Base-by-base conservation (phyloP, 1,140 invertebrate genomes). In the Asbolus verrucosus region DNA sequence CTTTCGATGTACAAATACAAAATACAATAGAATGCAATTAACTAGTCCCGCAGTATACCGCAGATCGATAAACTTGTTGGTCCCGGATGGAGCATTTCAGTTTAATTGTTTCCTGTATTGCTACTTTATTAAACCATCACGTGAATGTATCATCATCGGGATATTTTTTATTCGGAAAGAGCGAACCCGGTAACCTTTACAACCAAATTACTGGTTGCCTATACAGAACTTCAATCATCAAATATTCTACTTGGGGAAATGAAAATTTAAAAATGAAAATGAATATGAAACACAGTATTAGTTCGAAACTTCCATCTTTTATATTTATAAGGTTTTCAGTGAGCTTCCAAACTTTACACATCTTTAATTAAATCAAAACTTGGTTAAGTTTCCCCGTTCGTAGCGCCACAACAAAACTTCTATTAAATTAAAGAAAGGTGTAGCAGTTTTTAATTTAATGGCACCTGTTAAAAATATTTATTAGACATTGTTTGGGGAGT, bases 291-390 rank as follows among this genome's bases (percentile, higher is more conserved):
- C 61, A 63, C 27, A 39, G 39, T 63, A 63, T 63, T 41, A 63
- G 61, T 63, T 63, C 27, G 33, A 63, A 63, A 63, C 61, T 63
- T 63, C 61, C 61, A 63, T 63, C 61, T 63, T 63, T 63, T 63
- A 63, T 63, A 63, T 63, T 63, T 63, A 63, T 63, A 39, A 62
- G 36, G 59, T 62, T 19, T 62, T 41, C 33, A 21, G 39, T 63
- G 33, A 38, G 33, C 61, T 63, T 63, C 33, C 19, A 63, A 63
- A 63, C 31, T 63, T 63, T 63, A 41, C 61, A 63, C 61, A 39
- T 63, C 61, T 63, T 63, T 63, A 63, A 63, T 63, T 63, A 63
- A 63, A 63, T 63, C 61, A 63, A 63, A 63, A 63, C 61, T 63
- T 39, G 61, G 33, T 33, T 18, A 39, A 63, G 33, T 63, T 63